Percentiles rank a stretch among this genome's conserved stretches.
Conservation (phyloP, 1,140 invertebrate species). For the Drosophila oshimai region DNA sequence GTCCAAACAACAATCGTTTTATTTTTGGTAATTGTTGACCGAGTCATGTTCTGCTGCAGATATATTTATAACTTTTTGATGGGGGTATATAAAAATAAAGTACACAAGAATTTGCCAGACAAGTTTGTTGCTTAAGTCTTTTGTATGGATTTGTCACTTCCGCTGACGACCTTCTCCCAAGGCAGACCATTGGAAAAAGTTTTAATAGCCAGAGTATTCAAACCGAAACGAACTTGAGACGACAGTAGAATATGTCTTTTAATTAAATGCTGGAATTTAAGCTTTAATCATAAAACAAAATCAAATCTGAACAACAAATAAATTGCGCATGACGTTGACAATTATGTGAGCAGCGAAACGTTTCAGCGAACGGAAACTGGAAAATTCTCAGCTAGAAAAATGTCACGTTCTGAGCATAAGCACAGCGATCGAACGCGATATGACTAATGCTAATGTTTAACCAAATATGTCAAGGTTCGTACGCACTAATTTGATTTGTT, state of each 20-base stretch:
- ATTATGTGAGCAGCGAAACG: constrained; percentile 38
- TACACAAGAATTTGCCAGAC: constrained; percentile 11
- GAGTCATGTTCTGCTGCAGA: neutral
- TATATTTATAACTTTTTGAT: constrained; percentile 32
- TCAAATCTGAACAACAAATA: constrained; percentile 43
- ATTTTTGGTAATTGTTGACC: neutral
- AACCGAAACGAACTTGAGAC: constrained; percentile 54
- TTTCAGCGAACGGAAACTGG: constrained; percentile 7
- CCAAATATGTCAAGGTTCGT: constrained; percentile 59
- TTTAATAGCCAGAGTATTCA: constrained; percentile 51
- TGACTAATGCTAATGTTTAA: constrained; percentile 21
- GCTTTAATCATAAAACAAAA: constrained; percentile 28
- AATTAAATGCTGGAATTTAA: constrained; percentile 47
- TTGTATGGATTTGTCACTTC: constrained; percentile 46
- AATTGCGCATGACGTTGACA: constrained; percentile 55
- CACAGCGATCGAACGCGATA: constrained; percentile 42
- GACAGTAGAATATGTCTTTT: constrained; percentile 19
- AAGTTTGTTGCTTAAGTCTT: constrained; percentile 50
- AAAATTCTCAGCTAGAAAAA: constrained; percentile 52
- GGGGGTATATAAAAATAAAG: constrained; percentile 38
- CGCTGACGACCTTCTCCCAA: constrained; percentile 49
- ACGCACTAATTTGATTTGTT: constrained; percentile 19
- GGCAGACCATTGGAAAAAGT: constrained; percentile 44
- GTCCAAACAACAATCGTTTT: constrained; percentile 8
- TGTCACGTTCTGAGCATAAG: constrained; percentile 71